phyloP scores from a whole-genome alignment of 2,888 invertebrate genomes.

The Eristalinus aeneus region DNA sequence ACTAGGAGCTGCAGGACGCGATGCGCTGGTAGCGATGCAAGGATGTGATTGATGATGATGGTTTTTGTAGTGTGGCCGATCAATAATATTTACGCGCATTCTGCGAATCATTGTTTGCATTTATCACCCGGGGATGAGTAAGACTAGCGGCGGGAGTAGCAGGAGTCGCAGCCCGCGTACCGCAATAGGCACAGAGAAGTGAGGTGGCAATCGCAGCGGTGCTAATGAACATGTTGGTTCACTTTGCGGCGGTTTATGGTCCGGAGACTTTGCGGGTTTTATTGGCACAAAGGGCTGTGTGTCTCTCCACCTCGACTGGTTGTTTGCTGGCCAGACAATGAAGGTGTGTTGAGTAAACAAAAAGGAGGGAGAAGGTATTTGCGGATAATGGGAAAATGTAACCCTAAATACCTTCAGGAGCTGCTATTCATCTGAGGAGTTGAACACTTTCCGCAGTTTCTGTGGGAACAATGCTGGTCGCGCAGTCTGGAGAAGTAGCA shows the following conservation, averaged over 20 bases:
- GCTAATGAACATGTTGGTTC: constrained; percentile 42
- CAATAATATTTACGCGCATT: constrained; percentile 58
- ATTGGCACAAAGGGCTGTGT: constrained; percentile 7
- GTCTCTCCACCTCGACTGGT: neutral
- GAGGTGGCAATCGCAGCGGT: constrained; percentile 6
- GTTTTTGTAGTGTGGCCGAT: constrained; percentile 58
- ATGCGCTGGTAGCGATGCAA: constrained; percentile 59
- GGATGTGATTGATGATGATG: constrained; percentile 68
- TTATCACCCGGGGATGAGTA: constrained; percentile 46
- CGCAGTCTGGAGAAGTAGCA: neutral
- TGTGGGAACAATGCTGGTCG: neutral
- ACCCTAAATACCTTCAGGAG: neutral
- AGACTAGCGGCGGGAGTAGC: neutral
- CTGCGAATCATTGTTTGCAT: constrained; percentile 66
- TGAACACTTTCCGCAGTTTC: neutral
- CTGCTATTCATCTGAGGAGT: neutral
- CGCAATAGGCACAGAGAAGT: neutral
- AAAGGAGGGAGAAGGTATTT: neutral
- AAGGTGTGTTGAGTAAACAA: neutral
- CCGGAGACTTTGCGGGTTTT: constrained; percentile 1
- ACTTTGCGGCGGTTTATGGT: constrained; percentile 7
- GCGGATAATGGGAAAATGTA: neutral
- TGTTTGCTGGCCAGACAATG: neutral
- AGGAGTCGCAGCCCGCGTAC: neutral
- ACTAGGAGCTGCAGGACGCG: constrained; percentile 55